Evolutionary conservation across 1,140 invertebrate genomes (phyloP), one percentile per base, ranked within the genome.

Genomic region (Berghia stephanieae): DNA sequence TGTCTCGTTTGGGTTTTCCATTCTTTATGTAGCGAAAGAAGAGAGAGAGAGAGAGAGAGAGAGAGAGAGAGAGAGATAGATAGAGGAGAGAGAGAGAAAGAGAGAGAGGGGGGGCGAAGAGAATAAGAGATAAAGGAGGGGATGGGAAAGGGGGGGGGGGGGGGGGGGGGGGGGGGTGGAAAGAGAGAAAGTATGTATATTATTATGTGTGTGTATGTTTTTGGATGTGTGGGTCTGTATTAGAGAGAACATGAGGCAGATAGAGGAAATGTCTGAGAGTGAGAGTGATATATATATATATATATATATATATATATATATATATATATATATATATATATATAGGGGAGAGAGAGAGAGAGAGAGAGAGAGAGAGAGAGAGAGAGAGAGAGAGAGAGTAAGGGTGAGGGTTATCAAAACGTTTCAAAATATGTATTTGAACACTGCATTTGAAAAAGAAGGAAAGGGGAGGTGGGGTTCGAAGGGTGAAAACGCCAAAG

Each of bases 11-110:
- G 27, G 27, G 10, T 10, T 18, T 18, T 16, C 27, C 27, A 63
- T 63, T 8, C 13, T 18, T 10, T 10, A 63, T 18, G 27, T 31
- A 16, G 27, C 8, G 66, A 24, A 10, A 31, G 16, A 10, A 24
- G 5, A 13, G 6, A 4, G 34, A 40, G 66, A 68, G 66, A 68
- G 66, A 68, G 49, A 55, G 49, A 55, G 70, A n/a, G 70, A 73
- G 49, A 55, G 27, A 73, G 44, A 73, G 70, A 73, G 46, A 55
- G 70, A 73, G 70, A 73, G 70, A 73, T 44, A 68, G 66, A 16
- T 4, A 16, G 10, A 68, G 10, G n/a, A 24, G 38, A 71, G 4
- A 44, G 43, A 16, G 40, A 71, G 24, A 71, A 36, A 68, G 66
- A 68, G 31, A 68, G 21, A 68, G 3, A 68, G 8, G 34, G 10